phyloP scores from a whole-genome alignment of 1,140 invertebrate genomes.

The Caenorhabditis elegans region DNA sequence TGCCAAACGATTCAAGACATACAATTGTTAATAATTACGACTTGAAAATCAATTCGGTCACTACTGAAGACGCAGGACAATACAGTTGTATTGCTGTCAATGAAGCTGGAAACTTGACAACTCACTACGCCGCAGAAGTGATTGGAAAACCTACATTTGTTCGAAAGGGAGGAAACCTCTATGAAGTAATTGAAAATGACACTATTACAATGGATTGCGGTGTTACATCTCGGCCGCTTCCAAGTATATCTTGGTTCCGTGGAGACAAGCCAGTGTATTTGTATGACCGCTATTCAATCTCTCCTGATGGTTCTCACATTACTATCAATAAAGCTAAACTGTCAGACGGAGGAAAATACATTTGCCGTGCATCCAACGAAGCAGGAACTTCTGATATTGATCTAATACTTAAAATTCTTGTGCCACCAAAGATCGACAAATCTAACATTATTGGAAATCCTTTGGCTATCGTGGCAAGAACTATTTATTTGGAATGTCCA shows the following conservation, averaged over 20 bases:
- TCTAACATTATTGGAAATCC: conserved; percentile 68
- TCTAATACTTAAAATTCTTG: conserved; percentile 67
- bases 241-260: conserved; percentile 56
- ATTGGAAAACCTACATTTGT: conserved; percentile 68
- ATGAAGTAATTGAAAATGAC: conserved; percentile 57
- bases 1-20: neutral
- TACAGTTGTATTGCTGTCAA: conserved; percentile 71
- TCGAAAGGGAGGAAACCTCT: conserved; percentile 52
- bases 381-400: conserved; percentile 68
- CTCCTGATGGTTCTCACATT: conserved; percentile 59
- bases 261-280: conserved; percentile 54
- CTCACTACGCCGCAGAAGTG: conserved; percentile 69
- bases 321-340: conserved; percentile 57
- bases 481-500: conserved; percentile 69
- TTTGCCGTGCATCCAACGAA: conserved; percentile 67
- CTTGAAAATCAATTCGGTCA: conserved; percentile 40
- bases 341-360: conserved; percentile 68
- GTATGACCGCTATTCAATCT: conserved; percentile 53
- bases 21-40: conserved; percentile 20
- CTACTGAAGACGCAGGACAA: conserved; percentile 66
- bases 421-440: conserved; percentile 70
- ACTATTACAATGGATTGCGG: conserved; percentile 41
- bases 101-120: conserved; percentile 69
- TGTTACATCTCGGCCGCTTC: conserved; percentile 11
- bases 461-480: conserved; percentile 63